Percentiles rank a stretch among this genome's conserved stretches.
phyloP scores from a whole-genome alignment of 1,140 invertebrate species.

The Aphelinus certus region DNA sequence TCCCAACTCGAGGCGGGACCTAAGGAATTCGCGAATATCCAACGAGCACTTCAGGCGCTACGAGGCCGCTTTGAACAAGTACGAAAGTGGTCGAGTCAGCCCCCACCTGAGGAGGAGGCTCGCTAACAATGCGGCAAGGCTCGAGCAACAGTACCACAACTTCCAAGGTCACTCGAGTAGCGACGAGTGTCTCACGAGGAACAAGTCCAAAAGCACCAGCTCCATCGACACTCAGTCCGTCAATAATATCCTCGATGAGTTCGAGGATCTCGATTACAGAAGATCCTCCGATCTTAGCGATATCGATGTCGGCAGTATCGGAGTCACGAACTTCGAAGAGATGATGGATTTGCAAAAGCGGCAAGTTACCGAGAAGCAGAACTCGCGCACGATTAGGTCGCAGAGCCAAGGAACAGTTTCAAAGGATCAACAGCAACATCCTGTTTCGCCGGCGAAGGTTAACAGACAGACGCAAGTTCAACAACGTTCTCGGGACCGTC shows the following conservation, averaged over 20 bases:
- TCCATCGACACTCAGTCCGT: constrained; percentile 57
- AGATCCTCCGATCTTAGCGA: constrained; percentile 53
- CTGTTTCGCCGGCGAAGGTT: constrained; percentile 41
- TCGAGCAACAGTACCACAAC: constrained; percentile 40
- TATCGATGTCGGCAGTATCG: constrained; percentile 32
- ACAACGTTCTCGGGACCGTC: constrained; percentile 52
- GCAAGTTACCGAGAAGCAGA: constrained; percentile 21
- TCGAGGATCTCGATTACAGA: constrained; percentile 53
- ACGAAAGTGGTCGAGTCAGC: constrained; percentile 34
- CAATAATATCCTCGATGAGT: constrained; percentile 57
- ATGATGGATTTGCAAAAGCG: constrained; percentile 44
- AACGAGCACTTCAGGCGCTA: constrained; percentile 13
- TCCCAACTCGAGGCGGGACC: constrained; percentile 7
- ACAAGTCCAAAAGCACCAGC: constrained; percentile 55
- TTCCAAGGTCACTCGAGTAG: constrained; percentile 50
- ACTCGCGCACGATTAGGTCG: background rate
- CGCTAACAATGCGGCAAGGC: constrained; percentile 11
- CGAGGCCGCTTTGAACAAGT: constrained; percentile 38
- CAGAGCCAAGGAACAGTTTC: background rate
- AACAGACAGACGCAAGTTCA: constrained; percentile 54
- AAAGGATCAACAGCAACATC: background rate
- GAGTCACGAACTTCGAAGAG: constrained; percentile 49
- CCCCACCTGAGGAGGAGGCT: constrained; percentile 15
- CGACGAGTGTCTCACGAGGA: constrained; percentile 48
- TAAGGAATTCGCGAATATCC: constrained; percentile 23